Base-by-base conservation (phyloP, 2,113 vertebrate species). In the Thalassoma bifasciatum region DNA sequence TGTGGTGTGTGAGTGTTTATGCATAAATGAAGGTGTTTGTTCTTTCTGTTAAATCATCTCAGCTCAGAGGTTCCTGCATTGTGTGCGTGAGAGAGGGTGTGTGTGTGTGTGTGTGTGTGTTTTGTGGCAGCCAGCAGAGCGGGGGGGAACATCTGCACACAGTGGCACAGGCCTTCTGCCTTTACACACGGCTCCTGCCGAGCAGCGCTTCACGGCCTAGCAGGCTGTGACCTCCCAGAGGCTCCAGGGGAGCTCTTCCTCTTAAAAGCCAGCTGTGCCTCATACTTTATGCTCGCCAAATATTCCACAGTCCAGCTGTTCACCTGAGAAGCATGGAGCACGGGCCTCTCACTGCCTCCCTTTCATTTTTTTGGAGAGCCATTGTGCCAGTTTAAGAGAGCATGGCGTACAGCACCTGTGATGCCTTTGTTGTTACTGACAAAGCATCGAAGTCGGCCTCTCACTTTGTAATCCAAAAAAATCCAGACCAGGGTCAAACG, bases 201-300 rank as follows among this genome's bases (percentile, higher is more conserved):
- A 75, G 88, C 80, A 77, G 64, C 56, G 88, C 87, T 92, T 92
- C 85, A 91, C 84, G 85, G 91, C 91, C 90, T 92, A 92, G 92
- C 92, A 93, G 91, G 84, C 90, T 93, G 92, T 92, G 92, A 93
- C 93, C 92, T 93, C 89, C 91, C 89, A 83, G 75, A 84, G 90
- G 91, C 91, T 92, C 91, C 79, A 53, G 80, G 87, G 93, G 90
- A 87, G 83, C 84, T 89, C 89, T 89, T 92, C 91, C 90, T 92
- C 91, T 92, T 94, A 91, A 94, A 93, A 92, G 92, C 92, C 94
- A 94, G 93, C 93, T 94, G 93, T 92, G 92, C 90, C 87, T 91
- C 82, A 77, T 83, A 85, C 88, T 91, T 87, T 86, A 73, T 83
- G 80, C 82, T 84, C 86, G 89, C 90, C 91, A 92, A 93, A 91